phyloP scores from a whole-genome alignment of 2,797 vertebrate species.

The Xiphorhynchus erythropygius region DNA sequence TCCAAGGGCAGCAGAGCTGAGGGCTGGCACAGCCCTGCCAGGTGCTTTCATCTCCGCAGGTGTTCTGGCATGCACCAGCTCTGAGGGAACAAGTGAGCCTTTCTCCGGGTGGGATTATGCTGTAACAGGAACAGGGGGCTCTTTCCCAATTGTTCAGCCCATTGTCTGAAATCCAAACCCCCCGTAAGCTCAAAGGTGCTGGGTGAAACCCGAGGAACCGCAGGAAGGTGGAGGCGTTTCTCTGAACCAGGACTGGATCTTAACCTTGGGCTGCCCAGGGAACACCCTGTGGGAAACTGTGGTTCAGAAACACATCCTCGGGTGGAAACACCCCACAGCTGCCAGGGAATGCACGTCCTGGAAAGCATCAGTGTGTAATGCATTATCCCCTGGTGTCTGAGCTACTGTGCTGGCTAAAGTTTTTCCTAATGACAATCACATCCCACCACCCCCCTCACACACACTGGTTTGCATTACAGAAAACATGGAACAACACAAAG shows the following conservation, averaged over 20 bases:
- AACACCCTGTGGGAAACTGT: neutral
- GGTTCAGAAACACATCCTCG: neutral
- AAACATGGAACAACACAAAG: conserved; percentile 1
- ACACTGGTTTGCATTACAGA: conserved; percentile 58
- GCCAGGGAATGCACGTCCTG: neutral
- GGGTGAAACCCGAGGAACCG: neutral
- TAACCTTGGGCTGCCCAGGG: neutral
- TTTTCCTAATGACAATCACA: conserved; percentile 45
- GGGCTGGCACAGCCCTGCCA: neutral
- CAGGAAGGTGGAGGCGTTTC: neutral
- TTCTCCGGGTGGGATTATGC: neutral
- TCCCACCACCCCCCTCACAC: neutral
- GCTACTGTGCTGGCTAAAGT: conserved; percentile 67
- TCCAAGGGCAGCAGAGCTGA: neutral
- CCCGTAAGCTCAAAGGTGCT: neutral
- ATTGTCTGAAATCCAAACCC: neutral
- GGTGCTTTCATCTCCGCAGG: neutral
- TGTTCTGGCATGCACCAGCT: neutral
- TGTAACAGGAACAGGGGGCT: neutral
- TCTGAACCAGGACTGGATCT: neutral
- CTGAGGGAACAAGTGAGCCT: neutral
- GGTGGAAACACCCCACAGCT: neutral
- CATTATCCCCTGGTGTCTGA: conserved; percentile 47
- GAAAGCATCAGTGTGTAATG: conserved; percentile 26
- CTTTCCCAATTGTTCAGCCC: neutral